Evolutionary conservation across 2,113 vertebrate species (phyloP).

Genomic region (Meleagris gallopavo): DNA sequence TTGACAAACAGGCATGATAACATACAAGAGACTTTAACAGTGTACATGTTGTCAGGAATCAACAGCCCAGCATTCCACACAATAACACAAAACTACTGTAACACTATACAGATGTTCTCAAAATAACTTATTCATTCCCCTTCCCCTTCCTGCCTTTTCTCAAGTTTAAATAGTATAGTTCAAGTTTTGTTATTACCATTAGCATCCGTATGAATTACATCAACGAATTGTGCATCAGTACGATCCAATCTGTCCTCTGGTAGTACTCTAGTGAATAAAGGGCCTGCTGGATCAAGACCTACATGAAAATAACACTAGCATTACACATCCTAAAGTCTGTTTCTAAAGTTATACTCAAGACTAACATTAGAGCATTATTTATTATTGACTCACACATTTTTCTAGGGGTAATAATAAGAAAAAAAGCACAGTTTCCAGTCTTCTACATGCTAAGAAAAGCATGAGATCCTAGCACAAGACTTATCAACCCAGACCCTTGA

Average conservation of each 20-base stretch:
- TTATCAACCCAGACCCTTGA: neutral
- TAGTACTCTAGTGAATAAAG: conserved; percentile 82
- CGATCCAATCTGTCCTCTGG: conserved; percentile 83
- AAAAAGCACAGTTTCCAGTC: neutral
- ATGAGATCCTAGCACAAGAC: neutral
- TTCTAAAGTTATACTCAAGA: neutral
- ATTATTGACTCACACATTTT: neutral
- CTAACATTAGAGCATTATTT: neutral
- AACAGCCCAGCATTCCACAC: neutral
- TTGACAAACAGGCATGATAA: neutral
- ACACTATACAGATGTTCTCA: neutral
- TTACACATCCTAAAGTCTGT: neutral
- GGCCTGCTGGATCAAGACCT: conserved; percentile 96
- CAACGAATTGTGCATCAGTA: conserved; percentile 91
- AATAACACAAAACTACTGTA: neutral
- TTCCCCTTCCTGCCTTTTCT: neutral
- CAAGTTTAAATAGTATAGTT: neutral
- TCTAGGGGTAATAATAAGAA: neutral
- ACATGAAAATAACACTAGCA: neutral
- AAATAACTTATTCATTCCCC: neutral
- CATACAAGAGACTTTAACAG: neutral
- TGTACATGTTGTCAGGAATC: neutral
- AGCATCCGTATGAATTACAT: conserved; percentile 92
- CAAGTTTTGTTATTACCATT: conserved; percentile 81
- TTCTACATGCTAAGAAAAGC: neutral